phyloP scores from a whole-genome alignment of 2,797 vertebrate genomes.

The Parotocinclus haroldoi region DNA sequence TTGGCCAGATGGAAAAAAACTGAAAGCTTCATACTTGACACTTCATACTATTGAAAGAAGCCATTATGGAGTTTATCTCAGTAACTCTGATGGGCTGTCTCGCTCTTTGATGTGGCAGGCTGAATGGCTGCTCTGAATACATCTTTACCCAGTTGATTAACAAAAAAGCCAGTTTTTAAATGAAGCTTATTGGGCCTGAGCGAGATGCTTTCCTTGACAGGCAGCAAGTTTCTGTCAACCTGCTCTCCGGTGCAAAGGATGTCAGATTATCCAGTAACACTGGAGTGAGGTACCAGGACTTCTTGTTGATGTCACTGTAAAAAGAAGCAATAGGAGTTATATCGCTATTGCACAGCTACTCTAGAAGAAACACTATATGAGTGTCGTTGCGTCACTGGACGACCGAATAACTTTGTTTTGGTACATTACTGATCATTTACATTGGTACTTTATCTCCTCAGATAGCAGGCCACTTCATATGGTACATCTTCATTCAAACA shows the following conservation, averaged over 20 bases:
- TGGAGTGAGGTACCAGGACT: conserved; percentile 42
- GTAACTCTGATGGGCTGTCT: conserved; percentile 26
- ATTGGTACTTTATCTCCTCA: too few species aligned
- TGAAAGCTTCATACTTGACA: too few species aligned
- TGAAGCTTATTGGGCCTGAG: conserved; percentile 46
- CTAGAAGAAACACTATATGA: too few species aligned
- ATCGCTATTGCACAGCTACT: too few species aligned
- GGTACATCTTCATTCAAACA: too few species aligned
- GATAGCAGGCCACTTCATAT: too few species aligned
- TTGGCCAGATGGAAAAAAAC: too few species aligned
- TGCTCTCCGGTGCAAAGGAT: conserved; percentile 26
- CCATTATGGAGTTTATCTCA: conserved; percentile 22
- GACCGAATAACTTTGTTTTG: too few species aligned
- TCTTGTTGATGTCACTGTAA: conserved; percentile 37
- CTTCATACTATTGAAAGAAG: neutral
- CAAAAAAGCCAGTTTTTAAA: conserved; percentile 47
- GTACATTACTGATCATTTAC: too few species aligned
- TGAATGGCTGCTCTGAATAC: conserved; percentile 37
- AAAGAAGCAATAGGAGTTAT: neutral
- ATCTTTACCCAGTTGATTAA: conserved; percentile 40
- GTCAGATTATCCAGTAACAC: conserved; percentile 31
- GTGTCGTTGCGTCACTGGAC: too few species aligned
- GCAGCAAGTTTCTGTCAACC: conserved; percentile 15
- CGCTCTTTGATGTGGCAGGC: conserved; percentile 20
- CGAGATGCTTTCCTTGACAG: conserved; percentile 3